Conservation (phyloP, 2,888 invertebrate species). For the Spisula subtruncata region DNA sequence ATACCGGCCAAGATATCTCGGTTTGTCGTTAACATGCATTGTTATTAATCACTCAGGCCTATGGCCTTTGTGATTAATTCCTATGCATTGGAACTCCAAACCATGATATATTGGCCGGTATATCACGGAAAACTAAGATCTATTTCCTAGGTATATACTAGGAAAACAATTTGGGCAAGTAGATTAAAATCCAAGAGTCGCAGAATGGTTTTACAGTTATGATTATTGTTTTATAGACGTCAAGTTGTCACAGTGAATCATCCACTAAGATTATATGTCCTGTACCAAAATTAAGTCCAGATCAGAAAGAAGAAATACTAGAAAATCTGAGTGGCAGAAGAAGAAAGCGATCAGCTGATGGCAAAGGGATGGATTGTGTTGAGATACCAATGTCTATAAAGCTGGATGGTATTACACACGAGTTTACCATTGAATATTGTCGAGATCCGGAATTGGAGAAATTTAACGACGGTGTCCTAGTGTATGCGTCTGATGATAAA, state of each 20-base stretch:
- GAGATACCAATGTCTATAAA: not conserved
- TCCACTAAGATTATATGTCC: not conserved
- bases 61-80: too few relatives aligned
- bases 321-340: not conserved
- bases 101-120: too few relatives aligned
- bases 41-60: too few relatives aligned
- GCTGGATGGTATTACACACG: slow-evolving; percentile 29
- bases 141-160: too few relatives aligned
- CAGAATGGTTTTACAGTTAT: too few relatives aligned
- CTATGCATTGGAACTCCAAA: too few relatives aligned
- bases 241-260: not conserved
- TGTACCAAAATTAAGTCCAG: not conserved
- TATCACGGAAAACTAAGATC: too few relatives aligned
- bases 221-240: not conserved
- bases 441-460: slow-evolving; percentile 20
- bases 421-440: slow-evolving; percentile 10
- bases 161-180: too few relatives aligned
- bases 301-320: not conserved
- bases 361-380: not conserved
- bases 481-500: slow-evolving; percentile 26
- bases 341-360: not conserved
- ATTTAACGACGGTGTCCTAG: slow-evolving; percentile 15
- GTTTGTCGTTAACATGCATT: too few relatives aligned
- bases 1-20: too few relatives aligned
- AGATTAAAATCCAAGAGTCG: too few relatives aligned